phyloP scores from a whole-genome alignment of 2,888 invertebrate genomes.

The Spatulosminthurus flaviceps region DNA sequence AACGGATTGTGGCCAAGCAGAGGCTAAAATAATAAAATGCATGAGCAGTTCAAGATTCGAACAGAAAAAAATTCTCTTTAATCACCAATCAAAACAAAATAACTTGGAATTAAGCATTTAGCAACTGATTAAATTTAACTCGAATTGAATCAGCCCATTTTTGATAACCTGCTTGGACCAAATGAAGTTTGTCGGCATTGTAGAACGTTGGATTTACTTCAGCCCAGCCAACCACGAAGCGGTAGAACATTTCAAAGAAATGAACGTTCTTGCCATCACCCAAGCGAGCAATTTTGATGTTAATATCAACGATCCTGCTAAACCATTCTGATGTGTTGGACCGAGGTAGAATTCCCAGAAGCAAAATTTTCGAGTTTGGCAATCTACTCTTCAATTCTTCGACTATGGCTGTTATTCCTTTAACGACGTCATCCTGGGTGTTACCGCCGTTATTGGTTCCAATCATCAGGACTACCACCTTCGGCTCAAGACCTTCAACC shows the following conservation, averaged over 20 bases:
- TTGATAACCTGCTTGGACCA: slow-evolving; percentile 53
- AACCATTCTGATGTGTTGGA: slow-evolving; percentile 29
- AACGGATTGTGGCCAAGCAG: too few relatives aligned
- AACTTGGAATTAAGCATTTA: not conserved
- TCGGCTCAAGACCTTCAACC: slow-evolving; percentile 68
- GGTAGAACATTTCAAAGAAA: slow-evolving; percentile 59
- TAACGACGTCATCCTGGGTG: slow-evolving; percentile 21
- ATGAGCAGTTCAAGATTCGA: too few relatives aligned
- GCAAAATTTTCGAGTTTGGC: slow-evolving; percentile 52
- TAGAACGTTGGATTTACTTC: slow-evolving; percentile 50
- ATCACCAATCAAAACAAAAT: not conserved
- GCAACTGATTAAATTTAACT: slow-evolving; percentile 50
- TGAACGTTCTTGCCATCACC: slow-evolving; percentile 54
- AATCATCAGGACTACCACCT: slow-evolving; percentile 69
- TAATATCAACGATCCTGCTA: slow-evolving; percentile 36
- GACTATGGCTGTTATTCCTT: slow-evolving; percentile 32
- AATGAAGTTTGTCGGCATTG: slow-evolving; percentile 52
- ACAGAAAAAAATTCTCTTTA: too few relatives aligned
- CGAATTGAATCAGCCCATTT: slow-evolving; percentile 59
- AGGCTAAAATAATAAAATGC: too few relatives aligned
- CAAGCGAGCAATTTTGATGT: slow-evolving; percentile 45
- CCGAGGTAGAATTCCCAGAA: slow-evolving; percentile 51
- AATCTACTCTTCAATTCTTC: not conserved
- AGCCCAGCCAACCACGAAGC: slow-evolving; percentile 52
- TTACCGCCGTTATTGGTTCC: slow-evolving; percentile 64